Conservation (phyloP, 1,140 invertebrate species). For the Aleiodes sp. region DNA sequence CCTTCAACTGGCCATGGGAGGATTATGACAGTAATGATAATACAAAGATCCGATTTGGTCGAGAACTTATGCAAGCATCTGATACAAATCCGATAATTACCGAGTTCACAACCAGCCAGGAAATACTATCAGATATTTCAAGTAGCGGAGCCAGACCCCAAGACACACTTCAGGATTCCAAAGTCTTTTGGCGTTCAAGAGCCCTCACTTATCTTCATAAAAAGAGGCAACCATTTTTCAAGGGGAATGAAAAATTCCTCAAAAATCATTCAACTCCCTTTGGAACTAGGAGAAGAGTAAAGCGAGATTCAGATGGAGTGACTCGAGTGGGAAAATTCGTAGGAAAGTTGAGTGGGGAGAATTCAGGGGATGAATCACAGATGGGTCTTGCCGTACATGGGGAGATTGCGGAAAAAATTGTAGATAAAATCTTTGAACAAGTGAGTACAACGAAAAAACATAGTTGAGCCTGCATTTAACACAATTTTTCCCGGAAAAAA, state of each 20-base stretch:
- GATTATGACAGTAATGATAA: slow-evolving; percentile 43
- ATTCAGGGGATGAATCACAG: slow-evolving; percentile 46
- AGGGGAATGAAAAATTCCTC: background rate
- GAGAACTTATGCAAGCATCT: slow-evolving; percentile 38
- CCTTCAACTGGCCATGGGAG: slow-evolving; percentile 37
- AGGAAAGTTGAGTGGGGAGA: slow-evolving; percentile 32
- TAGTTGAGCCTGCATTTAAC: too few relatives aligned
- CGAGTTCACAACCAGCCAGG: background rate
- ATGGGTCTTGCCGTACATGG: slow-evolving; percentile 47
- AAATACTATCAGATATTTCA: background rate
- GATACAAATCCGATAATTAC: background rate
- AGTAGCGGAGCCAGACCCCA: background rate
- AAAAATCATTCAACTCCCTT: slow-evolving; percentile 8
- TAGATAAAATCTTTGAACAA: slow-evolving; percentile 51
- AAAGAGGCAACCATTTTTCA: background rate
- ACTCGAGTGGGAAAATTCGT: background rate
- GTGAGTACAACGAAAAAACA: slow-evolving; percentile 31
- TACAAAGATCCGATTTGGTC: slow-evolving; percentile 39
- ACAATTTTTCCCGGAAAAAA: too few relatives aligned
- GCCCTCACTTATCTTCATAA: slow-evolving; percentile 5
- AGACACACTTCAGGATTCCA: background rate
- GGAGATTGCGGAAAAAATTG: slow-evolving; percentile 48
- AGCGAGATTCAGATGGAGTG: background rate
- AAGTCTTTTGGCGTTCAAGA: background rate
- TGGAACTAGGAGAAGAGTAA: slow-evolving; percentile 27